These are phyloP conservation scores for Ceratitis capitata DNA, from an alignment of 1,140 invertebrate species.

Conservation along the genomic window DNA sequence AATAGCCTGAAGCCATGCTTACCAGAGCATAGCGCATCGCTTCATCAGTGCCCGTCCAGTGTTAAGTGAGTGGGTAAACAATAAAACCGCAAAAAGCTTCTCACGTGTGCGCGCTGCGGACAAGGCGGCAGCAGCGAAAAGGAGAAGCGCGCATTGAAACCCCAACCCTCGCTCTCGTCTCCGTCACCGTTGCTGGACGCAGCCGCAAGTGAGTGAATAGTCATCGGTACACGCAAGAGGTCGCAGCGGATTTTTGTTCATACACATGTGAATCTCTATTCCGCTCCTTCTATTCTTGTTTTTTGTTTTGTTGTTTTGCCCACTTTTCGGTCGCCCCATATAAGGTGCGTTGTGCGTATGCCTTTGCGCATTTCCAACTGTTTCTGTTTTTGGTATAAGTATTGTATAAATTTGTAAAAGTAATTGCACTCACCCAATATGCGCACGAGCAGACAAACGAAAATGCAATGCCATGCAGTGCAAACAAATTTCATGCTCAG, in stretches of 20 bases:
- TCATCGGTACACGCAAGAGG: background rate
- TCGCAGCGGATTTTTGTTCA: background rate
- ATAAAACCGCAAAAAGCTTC: conserved; percentile 1
- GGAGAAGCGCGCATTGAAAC: background rate
- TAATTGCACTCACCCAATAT: conserved; percentile 52
- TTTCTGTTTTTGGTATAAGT: conserved; percentile 37
- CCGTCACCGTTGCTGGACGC: background rate
- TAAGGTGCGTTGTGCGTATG: conserved; percentile 7
- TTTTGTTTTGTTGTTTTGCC: background rate
- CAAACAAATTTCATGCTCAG: conserved; percentile 7
- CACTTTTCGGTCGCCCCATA: conserved; percentile 11
- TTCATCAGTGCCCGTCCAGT: no score
- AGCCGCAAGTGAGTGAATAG: background rate
- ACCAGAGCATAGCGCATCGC: background rate
- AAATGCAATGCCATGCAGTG: no score
- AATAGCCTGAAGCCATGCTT: background rate
- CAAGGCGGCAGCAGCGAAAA: background rate
- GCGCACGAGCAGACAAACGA: background rate
- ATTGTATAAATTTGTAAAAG: conserved; percentile 65
- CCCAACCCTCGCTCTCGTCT: background rate
- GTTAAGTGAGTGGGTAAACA: conserved; percentile 16
- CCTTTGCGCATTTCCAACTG: background rate
- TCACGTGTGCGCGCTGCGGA: background rate
- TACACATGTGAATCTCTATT: no score
- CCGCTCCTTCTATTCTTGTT: background rate